Conservation (phyloP, 2,797 vertebrate species). For the Halcyon chelicuti region DNA sequence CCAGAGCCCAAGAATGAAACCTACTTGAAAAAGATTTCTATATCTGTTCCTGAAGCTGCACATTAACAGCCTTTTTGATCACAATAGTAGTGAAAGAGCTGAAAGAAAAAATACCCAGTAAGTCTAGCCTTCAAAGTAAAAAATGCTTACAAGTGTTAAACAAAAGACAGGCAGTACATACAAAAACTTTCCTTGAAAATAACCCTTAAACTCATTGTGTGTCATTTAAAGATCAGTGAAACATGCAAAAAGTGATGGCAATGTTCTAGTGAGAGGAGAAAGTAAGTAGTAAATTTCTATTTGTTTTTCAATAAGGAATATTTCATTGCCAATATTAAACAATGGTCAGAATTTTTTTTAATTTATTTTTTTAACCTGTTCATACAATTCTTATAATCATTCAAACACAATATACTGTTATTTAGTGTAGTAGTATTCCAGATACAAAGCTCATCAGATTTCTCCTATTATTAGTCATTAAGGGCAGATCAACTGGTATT, state of each 20-base stretch:
- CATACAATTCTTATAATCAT: background rate
- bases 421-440: background rate
- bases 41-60: background rate
- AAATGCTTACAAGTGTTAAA: background rate
- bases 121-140: background rate
- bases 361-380: background rate
- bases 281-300: background rate
- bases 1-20: background rate
- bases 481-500: background rate
- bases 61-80: background rate
- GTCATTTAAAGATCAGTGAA: slow-evolving; percentile 3
- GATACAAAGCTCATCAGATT: background rate
- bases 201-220: background rate
- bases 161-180: background rate
- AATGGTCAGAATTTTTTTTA: background rate
- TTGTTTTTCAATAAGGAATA: slow-evolving; percentile 19
- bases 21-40: background rate
- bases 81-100: background rate
- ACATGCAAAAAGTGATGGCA: background rate
- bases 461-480: background rate
- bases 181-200: slow-evolving; percentile 33
- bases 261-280: background rate
- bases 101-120: background rate
- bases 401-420: background rate
- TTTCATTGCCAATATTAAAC: background rate